A percentile compares a stretch with the other conserved stretches of the same genome.
Conservation (phyloP, 2,797 vertebrate genomes). For the Gorsachius magnificus region DNA sequence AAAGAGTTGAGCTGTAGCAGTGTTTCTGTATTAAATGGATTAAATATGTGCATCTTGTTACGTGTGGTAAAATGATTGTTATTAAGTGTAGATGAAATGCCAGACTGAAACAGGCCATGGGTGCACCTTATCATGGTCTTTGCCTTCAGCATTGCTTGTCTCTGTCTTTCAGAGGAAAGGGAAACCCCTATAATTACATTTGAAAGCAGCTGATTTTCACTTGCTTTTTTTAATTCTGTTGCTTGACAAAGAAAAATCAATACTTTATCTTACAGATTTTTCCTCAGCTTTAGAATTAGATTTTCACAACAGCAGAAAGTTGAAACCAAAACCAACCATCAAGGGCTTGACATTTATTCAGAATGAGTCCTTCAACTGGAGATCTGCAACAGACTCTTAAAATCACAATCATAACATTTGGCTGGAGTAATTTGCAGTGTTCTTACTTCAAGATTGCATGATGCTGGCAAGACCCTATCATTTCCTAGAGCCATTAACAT, state of each 20-base stretch:
- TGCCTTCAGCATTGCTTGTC: neutral
- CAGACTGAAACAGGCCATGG: neutral
- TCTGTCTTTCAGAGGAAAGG: neutral
- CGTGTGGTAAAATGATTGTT: neutral
- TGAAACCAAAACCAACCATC: constrained; percentile 12
- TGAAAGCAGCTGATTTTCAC: constrained; percentile 24
- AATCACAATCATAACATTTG: neutral
- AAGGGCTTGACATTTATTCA: neutral
- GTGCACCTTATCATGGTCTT: neutral
- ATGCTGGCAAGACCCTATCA: neutral
- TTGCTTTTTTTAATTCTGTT: neutral
- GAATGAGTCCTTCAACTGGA: neutral
- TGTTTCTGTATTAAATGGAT: neutral
- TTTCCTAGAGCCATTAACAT: constrained; percentile 9
- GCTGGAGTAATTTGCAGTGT: constrained; percentile 6
- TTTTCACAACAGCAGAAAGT: neutral
- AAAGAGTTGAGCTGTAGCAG: neutral
- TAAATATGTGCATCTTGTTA: neutral
- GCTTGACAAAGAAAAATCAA: neutral
- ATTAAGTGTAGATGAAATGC: neutral
- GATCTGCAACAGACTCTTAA: neutral
- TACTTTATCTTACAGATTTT: neutral
- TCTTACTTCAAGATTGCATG: neutral
- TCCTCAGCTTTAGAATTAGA: neutral
- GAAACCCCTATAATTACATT: constrained; percentile 1